Evolutionary conservation across 1,140 invertebrate genomes (phyloP), one percentile per base, ranked within the genome.

Genomic region (Lordiphosa collinella): DNA sequence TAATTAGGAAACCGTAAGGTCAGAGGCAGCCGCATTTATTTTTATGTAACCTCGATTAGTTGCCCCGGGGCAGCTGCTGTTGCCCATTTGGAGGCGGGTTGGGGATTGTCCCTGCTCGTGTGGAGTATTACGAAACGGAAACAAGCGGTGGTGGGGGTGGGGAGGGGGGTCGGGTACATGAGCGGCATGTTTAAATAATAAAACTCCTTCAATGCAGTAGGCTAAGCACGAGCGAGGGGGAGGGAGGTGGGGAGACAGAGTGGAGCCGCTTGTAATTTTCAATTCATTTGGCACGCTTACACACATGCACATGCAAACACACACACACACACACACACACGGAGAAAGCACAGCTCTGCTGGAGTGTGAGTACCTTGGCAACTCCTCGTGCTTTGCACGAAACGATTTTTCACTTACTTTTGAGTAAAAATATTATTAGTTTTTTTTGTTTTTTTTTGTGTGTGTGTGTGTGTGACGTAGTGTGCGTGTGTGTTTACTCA

Each of bases 71-170:
- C 14, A 11, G 14, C 16, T 43, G 14, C 14, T 12, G 8, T 38
- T 38, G 13, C 12, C 36, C 47, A 50, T 37, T 50, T 47, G 46
- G 36, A 36, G 14, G 44, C 14, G 48, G 41, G 70, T 56, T 12
- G 43, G 22, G 58, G 54, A 72, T 62, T 82, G n/a, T n/a, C n/a
- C n/a, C n/a, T n/a, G n/a, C n/a, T n/a, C n/a, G n/a, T n/a, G n/a
- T n/a, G n/a, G n/a, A n/a, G n/a, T n/a, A 84, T 82, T 82, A 82
- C 78, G 78, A 82, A 82, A 82, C 78, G 78, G 78, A 82, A 78
- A 68, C 61, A 75, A 44, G 70, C 75, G 63, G 68, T 55, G 38
- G 34, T 49, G 16, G 55, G 14, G 31, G 46, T 43, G 10, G 43
- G 2, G 40, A 29, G 44, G 18, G 18, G 4, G 18, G 44, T 63